These are phyloP conservation scores for Neosilurus mollespiculum DNA, from an alignment of 2,797 vertebrate species.

Conservation along the genomic window DNA sequence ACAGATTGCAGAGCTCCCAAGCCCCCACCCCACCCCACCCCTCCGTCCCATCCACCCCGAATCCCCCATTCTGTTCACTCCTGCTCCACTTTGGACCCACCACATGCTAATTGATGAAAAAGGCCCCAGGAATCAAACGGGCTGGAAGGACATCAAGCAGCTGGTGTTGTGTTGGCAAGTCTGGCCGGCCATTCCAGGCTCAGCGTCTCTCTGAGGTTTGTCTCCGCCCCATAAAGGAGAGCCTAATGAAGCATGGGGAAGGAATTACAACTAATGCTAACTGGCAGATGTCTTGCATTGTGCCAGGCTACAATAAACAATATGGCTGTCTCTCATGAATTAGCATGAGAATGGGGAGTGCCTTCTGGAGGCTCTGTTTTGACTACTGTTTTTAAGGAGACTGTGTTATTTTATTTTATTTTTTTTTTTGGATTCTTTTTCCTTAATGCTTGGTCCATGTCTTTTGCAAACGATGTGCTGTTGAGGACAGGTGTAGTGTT, in stretches of 20 bases:
- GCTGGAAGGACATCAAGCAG: constrained; percentile 91
- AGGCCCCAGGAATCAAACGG: constrained; percentile 85
- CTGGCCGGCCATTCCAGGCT: constrained; percentile 51
- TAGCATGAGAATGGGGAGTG: constrained; percentile 78
- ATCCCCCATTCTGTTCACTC: constrained; percentile 62
- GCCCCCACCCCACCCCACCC: constrained; percentile 54
- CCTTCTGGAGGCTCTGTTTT: constrained; percentile 76
- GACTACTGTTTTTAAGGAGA: constrained; percentile 66
- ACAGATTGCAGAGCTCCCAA: constrained; percentile 58
- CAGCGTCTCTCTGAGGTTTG: constrained; percentile 67
- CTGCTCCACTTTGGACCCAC: constrained; percentile 76
- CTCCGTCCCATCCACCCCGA: constrained; percentile 52
- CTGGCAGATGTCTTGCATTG: constrained; percentile 83
- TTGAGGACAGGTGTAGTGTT: constrained; percentile 49
- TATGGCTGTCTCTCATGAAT: constrained; percentile 76
- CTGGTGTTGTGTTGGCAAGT: constrained; percentile 73
- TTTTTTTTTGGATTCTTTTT: constrained; percentile 56
- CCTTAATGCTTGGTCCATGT: constrained; percentile 27
- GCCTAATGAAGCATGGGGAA: constrained; percentile 88
- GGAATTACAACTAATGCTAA: constrained; percentile 81
- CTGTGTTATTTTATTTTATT: constrained; percentile 42
- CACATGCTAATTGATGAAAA: constrained; percentile 81
- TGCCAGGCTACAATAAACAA: constrained; percentile 79
- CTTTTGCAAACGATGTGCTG: constrained; percentile 42
- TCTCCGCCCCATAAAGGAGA: constrained; percentile 83